Conservation (phyloP, 1,140 invertebrate genomes). For the Pantala flavescens region DNA sequence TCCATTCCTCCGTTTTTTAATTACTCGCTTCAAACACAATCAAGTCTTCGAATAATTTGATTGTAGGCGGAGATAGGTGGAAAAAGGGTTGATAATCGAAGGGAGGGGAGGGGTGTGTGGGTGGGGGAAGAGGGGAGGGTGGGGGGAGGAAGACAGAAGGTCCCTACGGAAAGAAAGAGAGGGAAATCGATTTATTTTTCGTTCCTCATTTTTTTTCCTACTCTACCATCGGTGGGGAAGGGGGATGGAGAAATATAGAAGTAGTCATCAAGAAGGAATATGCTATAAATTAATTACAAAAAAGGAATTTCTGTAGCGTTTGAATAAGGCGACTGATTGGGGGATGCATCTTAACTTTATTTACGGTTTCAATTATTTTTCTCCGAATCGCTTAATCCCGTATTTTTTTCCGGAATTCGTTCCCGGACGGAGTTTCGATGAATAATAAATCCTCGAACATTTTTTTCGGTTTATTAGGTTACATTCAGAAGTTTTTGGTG, state of each 20-base stretch:
- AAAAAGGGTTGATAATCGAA: constrained; percentile 2
- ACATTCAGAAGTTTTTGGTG: too few relatives aligned
- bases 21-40: constrained; percentile 2
- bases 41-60: constrained; percentile 10
- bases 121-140: background rate
- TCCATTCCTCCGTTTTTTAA: background rate
- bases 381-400: background rate
- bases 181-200: background rate
- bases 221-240: background rate
- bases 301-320: background rate
- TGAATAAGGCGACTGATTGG: background rate
- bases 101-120: background rate
- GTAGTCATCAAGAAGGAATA: background rate
- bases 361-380: background rate
- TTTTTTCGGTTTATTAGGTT: too few relatives aligned
- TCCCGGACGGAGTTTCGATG: too few relatives aligned
- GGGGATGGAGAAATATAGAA: background rate
- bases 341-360: constrained; percentile 6
- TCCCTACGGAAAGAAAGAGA: background rate
- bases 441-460: too few relatives aligned
- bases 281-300: constrained; percentile 6
- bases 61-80: background rate
- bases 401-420: too few relatives aligned
- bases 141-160: background rate
- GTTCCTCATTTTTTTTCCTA: background rate